Evolutionary conservation across 2,113 vertebrate species (phyloP).

Genomic region (Dicrurus megarhynchus): DNA sequence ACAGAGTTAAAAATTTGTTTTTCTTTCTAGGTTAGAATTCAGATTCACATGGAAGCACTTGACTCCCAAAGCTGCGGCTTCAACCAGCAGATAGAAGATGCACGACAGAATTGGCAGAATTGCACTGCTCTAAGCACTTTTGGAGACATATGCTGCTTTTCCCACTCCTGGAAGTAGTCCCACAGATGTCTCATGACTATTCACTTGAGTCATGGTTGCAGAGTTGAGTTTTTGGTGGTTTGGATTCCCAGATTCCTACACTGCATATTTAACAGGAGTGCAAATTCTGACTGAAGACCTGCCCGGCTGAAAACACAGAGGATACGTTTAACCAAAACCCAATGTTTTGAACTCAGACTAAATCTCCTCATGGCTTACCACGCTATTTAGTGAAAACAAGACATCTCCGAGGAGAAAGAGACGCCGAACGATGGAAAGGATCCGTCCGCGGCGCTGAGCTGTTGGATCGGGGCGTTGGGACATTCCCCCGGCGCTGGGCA

Average conservation of each 20-base stretch:
- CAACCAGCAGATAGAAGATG: neutral
- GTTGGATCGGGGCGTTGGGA: accelerated
- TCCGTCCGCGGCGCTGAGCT: accelerated
- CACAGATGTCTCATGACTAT: slow-evolving; percentile 51
- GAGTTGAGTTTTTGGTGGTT: neutral
- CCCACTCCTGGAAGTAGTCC: slow-evolving; percentile 39
- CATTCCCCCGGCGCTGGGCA: neutral
- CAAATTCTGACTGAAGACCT: neutral
- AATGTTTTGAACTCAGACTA: neutral
- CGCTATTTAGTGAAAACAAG: neutral
- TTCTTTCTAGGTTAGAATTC: neutral
- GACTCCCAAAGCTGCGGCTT: neutral
- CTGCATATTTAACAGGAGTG: neutral
- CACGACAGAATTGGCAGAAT: neutral
- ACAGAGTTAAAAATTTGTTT: neutral
- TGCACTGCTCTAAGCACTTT: slow-evolving; percentile 8
- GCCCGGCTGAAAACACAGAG: neutral
- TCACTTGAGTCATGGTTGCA: slow-evolving; percentile 29
- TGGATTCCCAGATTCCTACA: neutral
- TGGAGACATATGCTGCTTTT: slow-evolving; percentile 38
- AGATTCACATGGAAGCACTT: neutral
- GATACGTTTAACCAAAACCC: neutral
- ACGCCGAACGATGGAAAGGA: accelerated
- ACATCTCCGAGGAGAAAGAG: neutral
- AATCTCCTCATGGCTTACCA: neutral